A percentile compares a stretch with the other conserved stretches of the same genome.
These are phyloP conservation scores for Alosa sapidissima DNA, from an alignment of 2,797 vertebrate species.

Conservation along the genomic window DNA sequence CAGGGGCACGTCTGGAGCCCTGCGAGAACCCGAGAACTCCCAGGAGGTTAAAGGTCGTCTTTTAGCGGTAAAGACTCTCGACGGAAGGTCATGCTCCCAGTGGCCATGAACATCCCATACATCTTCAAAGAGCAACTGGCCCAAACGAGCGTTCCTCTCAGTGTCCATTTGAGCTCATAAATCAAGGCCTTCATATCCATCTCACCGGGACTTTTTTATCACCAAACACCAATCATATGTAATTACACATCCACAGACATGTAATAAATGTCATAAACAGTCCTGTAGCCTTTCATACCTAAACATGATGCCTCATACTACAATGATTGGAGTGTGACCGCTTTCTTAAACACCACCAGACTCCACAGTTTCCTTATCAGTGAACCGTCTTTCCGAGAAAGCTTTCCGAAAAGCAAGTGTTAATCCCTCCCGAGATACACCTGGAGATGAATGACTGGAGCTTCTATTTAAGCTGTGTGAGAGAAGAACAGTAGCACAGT, in stretches of 20 bases:
- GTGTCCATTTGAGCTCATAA: neutral
- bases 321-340: neutral
- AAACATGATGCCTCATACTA: neutral
- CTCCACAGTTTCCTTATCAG: neutral
- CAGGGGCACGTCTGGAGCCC: neutral
- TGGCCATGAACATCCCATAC: conserved; percentile 45
- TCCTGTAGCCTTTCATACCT: neutral
- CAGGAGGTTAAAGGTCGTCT: conserved; percentile 52
- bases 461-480: conserved; percentile 36
- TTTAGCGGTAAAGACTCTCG: conserved; percentile 58
- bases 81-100: conserved; percentile 36
- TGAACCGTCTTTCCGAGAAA: neutral
- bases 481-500: conserved; percentile 52
- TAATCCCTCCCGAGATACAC: neutral
- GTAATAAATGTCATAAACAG: neutral
- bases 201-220: neutral
- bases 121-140: conserved; percentile 45
- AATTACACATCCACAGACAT: neutral
- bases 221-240: neutral
- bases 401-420: neutral
- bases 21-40: conserved; percentile 47
- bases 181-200: neutral
- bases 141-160: neutral
- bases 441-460: conserved; percentile 31
- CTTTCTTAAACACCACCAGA: neutral